Conservation (phyloP, 2,113 vertebrate species). For the Ammodytes marinus region DNA sequence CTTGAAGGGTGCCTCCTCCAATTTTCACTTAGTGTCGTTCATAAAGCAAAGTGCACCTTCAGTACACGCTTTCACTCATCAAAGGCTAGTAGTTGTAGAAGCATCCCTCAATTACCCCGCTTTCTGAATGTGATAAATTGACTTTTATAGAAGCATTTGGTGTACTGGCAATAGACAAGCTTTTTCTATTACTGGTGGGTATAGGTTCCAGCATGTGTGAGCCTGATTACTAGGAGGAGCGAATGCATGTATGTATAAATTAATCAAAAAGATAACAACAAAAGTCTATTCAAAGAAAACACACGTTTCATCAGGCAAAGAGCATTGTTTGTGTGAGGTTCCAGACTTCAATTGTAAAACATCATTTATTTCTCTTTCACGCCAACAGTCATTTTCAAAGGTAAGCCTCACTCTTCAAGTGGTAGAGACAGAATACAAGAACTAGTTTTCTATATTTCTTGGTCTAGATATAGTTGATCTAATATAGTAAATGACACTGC, state of each 20-base stretch:
- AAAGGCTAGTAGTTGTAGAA: slow-evolving; percentile 36
- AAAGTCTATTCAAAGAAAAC: neutral
- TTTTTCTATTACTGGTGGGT: slow-evolving; percentile 15
- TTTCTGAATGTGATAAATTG: slow-evolving; percentile 47
- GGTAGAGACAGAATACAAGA: slow-evolving; percentile 20
- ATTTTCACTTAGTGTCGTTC: slow-evolving; percentile 23
- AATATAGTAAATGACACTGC: neutral
- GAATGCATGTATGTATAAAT: neutral
- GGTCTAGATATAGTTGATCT: neutral
- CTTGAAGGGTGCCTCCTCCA: slow-evolving; percentile 49
- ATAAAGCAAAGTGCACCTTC: slow-evolving; percentile 53
- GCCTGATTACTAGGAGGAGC: neutral
- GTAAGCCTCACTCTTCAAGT: slow-evolving; percentile 68
- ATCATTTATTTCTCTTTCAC: slow-evolving; percentile 76
- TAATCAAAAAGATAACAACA: neutral
- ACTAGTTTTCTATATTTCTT: neutral
- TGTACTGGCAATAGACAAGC: slow-evolving; percentile 1
- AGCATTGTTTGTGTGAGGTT: slow-evolving; percentile 36
- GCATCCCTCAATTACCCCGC: slow-evolving; percentile 37
- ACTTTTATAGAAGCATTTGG: slow-evolving; percentile 28
- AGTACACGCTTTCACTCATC: slow-evolving; percentile 46
- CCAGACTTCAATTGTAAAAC: slow-evolving; percentile 60
- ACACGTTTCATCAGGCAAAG: neutral
- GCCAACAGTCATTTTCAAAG: slow-evolving; percentile 77
- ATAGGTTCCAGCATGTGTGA: neutral